Conservation (phyloP, 2,888 invertebrate genomes). For the Sarcophaga carnaria region DNA sequence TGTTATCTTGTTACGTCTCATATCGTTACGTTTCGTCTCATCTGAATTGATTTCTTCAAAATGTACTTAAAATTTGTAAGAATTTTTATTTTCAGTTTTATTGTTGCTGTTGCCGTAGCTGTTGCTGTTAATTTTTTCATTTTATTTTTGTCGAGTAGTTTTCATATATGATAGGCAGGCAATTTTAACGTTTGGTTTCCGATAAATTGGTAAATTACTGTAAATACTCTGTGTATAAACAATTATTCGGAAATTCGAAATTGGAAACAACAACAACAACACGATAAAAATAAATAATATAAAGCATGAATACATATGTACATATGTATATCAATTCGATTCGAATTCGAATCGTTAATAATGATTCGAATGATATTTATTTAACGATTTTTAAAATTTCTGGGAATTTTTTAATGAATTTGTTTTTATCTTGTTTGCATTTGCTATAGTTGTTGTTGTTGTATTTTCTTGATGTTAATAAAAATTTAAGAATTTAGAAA, state of each 20-base stretch:
- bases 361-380: constrained; percentile 40
- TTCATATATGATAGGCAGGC: no score
- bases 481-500: constrained; percentile 37
- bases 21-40: background rate
- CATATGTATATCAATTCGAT: background rate
- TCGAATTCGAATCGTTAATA: constrained; percentile 15
- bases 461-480: constrained; percentile 44
- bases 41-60: constrained; percentile 37
- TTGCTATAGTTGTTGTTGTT: background rate
- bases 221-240: constrained; percentile 76
- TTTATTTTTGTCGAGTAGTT: background rate
- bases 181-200: constrained; percentile 75
- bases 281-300: constrained; percentile 23
- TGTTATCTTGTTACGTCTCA: background rate
- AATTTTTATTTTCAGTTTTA: constrained; percentile 47
- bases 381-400: constrained; percentile 47
- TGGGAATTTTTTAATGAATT: constrained; percentile 53
- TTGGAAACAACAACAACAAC: constrained; percentile 34
- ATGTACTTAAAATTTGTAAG: constrained; percentile 43
- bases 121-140: background rate
- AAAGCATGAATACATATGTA: background rate
- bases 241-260: constrained; percentile 71
- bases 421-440: constrained; percentile 30
- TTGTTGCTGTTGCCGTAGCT: background rate
- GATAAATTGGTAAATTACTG: constrained; percentile 79